Evolutionary conservation across 2,888 invertebrate genomes (phyloP).

Genomic region (Tolmerus cingulatus): DNA sequence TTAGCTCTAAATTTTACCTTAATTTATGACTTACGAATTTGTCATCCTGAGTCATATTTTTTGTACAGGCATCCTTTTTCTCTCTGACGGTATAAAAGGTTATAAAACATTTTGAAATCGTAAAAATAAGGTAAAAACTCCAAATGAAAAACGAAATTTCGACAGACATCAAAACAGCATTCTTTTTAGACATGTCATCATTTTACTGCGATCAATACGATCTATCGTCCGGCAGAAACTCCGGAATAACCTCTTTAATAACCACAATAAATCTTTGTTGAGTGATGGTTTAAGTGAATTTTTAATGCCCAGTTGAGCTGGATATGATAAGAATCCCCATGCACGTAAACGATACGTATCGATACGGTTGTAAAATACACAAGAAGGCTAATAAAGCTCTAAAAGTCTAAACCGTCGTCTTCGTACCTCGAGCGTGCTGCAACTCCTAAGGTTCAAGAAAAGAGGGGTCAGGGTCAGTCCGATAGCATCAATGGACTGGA

Average conservation of each 20-base stretch:
- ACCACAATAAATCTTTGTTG: conserved; percentile 58
- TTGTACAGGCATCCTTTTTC: background rate
- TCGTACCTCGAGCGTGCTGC: background rate
- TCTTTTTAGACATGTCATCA: conserved; percentile 45
- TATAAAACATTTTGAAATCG: conserved; percentile 33
- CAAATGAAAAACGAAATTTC: conserved; percentile 37
- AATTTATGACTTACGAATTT: conserved; percentile 46
- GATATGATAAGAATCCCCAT: conserved; percentile 21
- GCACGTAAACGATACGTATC: conserved; percentile 6
- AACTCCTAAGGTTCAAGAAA: background rate
- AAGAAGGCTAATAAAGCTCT: conserved; percentile 14
- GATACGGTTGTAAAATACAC: conserved; percentile 33
- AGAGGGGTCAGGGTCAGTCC: background rate
- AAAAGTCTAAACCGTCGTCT: conserved; percentile 7
- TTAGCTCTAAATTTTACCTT: conserved; percentile 28
- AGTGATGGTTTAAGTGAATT: conserved; percentile 56
- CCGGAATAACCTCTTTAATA: conserved; percentile 24
- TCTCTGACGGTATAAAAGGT: conserved; percentile 4
- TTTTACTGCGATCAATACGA: conserved; percentile 47
- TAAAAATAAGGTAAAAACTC: conserved; percentile 37
- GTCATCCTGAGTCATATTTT: conserved; percentile 43
- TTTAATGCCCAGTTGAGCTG: conserved; percentile 54
- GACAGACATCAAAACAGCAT: conserved; percentile 41
- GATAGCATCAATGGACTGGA: background rate
- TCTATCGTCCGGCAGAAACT: conserved; percentile 3